Evolutionary conservation across 2,113 vertebrate genomes (phyloP), one percentile per base, ranked within the genome.

Genomic region (Pedionomus torquatus): DNA sequence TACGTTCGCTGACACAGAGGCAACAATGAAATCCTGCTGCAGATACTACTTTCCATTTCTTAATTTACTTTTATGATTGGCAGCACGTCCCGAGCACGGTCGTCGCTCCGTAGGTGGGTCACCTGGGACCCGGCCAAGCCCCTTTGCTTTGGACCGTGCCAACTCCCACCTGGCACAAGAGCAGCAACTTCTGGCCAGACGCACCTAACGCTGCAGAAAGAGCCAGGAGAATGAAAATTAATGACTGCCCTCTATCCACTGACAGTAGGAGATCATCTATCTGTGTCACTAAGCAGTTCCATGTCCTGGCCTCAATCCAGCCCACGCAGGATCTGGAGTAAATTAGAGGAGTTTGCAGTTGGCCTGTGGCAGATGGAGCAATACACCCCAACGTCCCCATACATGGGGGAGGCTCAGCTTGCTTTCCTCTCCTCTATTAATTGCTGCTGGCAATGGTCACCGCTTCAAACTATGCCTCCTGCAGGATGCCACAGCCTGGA

Each of bases 191-290:
- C 83, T 89, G 61, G 77, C 85, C 79, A 94, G 48, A 79, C 3
- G 0, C 61, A 63, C 54, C 52, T 57, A 61, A 70, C 0, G 1
- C 28, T 21, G 71, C 17, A 46, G 35, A 63, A 83, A 75, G 7
- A n/a, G 64, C 51, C 83, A 87, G 16, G 2, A 80, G 49, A 95
- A 90, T 43, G 76, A 86, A 89, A 95, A 93, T 66, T 44, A 83
- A 90, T 37, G 37, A 70, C 83, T 64, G 69, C 61, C 55, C 87
- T 95, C 77, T 82, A 79, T 10, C 39, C 74, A 71, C 61, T 25
- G 57, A 44, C 77, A 55, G 44, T 11, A 84, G 71, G 46, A 89
- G 60, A 87, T 65, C 37, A 74, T 70, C 37, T 64, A 7, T 69
- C 46, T 46, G 65, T 91, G 83, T 63, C 91, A 64, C 64, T 91